These are phyloP conservation scores for Crenichthys baileyi DNA, from an alignment of 2,797 vertebrate genomes.

Conservation along the genomic window DNA sequence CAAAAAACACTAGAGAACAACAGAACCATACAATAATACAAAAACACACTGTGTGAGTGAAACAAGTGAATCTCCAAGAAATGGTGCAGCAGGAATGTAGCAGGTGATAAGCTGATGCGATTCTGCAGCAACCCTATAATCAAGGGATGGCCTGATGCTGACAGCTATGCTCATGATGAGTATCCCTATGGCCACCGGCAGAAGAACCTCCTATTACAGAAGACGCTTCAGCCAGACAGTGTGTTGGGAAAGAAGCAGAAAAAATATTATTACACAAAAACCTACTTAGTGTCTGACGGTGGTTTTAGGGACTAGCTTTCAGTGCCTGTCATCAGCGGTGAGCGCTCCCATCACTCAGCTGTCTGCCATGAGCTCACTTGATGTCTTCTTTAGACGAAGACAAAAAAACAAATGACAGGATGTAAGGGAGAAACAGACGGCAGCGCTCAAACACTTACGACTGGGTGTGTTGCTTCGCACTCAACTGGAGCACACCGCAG, in stretches of 20 bases:
- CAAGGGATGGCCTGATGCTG: slow-evolving; percentile 47
- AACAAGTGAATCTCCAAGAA: slow-evolving; percentile 26
- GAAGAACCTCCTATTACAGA: slow-evolving; percentile 60
- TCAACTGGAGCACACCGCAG: slow-evolving; percentile 10
- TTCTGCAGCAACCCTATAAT: slow-evolving; percentile 62
- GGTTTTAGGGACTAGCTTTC: slow-evolving; percentile 55
- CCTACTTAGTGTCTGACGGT: slow-evolving; percentile 61
- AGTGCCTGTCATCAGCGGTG: slow-evolving; percentile 70
- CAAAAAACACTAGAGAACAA: neutral
- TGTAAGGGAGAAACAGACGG: slow-evolving; percentile 49
- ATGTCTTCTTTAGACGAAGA: slow-evolving; percentile 68
- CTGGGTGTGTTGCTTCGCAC: slow-evolving; percentile 47
- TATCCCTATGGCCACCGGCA: slow-evolving; percentile 44
- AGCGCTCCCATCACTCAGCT: slow-evolving; percentile 71
- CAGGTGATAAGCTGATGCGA: slow-evolving; percentile 35
- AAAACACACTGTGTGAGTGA: neutral
- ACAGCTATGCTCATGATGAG: slow-evolving; percentile 62
- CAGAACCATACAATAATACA: neutral
- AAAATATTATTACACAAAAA: slow-evolving; percentile 54
- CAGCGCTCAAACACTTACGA: neutral
- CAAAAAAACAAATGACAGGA: slow-evolving; percentile 56
- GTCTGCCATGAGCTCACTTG: slow-evolving; percentile 64
- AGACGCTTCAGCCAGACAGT: slow-evolving; percentile 49
- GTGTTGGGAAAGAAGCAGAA: slow-evolving; percentile 18
- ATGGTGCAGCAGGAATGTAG: neutral